Percentiles rank a stretch among this genome's conserved stretches.
These are phyloP conservation scores for Listronotus bonariensis DNA, from an alignment of 1,140 invertebrate species.

Conservation along the genomic window DNA sequence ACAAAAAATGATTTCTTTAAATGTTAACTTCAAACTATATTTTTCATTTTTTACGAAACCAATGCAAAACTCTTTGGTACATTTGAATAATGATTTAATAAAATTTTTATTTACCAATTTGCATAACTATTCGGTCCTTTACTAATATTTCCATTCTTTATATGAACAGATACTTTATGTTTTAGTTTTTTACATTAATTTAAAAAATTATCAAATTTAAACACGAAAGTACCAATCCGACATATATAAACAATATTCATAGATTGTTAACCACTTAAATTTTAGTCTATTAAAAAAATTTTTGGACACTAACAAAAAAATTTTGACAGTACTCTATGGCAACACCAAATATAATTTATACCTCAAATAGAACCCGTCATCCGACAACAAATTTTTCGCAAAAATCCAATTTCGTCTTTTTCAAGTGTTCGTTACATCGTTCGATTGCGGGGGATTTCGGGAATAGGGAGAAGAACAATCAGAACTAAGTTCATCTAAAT, in stretches of 20 bases:
- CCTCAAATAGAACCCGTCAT: constrained; percentile 42
- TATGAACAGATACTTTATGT: too few species aligned
- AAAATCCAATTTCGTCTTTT: constrained; percentile 42
- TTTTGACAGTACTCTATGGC: constrained; percentile 39
- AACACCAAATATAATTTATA: constrained; percentile 40
- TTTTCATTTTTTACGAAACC: too few species aligned
- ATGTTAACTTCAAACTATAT: too few species aligned
- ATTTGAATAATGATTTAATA: too few species aligned
- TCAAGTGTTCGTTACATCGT: constrained; percentile 51
- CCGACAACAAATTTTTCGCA: constrained; percentile 40
- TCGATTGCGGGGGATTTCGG: constrained; percentile 40
- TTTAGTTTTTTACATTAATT: too few species aligned
- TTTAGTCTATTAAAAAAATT: constrained; percentile 36
- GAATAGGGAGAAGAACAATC: constrained; percentile 34
- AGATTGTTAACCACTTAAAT: constrained; percentile 39
- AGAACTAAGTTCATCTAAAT: constrained; percentile 39
- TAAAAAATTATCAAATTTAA: too few species aligned
- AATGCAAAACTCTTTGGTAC: too few species aligned
- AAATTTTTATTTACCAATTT: too few species aligned
- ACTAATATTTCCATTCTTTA: too few species aligned
- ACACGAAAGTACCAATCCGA: too few species aligned
- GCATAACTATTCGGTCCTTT: too few species aligned
- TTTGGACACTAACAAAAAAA: constrained; percentile 40
- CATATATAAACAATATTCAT: constrained; percentile 21
- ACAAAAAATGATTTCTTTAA: too few species aligned